Conservation (phyloP, 2,797 vertebrate genomes). For the Peromyscus aztecus region DNA sequence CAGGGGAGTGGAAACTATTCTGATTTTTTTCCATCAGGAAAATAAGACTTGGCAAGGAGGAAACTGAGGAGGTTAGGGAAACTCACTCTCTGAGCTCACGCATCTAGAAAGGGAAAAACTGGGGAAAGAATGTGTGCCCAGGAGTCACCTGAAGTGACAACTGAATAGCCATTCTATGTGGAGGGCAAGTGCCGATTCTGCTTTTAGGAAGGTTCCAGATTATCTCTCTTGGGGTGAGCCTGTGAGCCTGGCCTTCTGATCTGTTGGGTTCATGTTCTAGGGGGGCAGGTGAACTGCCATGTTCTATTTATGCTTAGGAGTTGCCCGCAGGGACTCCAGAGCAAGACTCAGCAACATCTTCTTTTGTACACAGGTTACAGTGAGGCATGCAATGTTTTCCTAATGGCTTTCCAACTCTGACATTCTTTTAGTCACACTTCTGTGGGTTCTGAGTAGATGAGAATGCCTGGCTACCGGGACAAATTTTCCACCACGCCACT, state of each 20-base stretch:
- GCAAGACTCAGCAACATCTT: conserved; percentile 82
- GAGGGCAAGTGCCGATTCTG: not conserved
- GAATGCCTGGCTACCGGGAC: conserved; percentile 85
- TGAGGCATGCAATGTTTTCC: conserved; percentile 86
- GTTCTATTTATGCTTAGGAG: conserved; percentile 82
- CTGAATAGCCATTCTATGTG: not conserved
- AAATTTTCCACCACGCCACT: conserved; percentile 87
- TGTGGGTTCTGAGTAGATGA: conserved; percentile 87
- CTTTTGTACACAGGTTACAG: conserved; percentile 86
- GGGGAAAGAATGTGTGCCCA: not conserved
- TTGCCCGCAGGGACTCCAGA: conserved; percentile 90
- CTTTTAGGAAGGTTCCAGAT: not conserved
- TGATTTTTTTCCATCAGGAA: conserved; percentile 14
- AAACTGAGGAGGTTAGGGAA: not conserved
- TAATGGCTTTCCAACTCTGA: conserved; percentile 89
- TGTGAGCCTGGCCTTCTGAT: not conserved
- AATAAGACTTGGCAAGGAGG: not conserved
- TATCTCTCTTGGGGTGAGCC: not conserved
- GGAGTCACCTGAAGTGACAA: not conserved
- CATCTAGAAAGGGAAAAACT: not conserved
- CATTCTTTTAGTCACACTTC: conserved; percentile 90
- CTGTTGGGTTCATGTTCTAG: not conserved
- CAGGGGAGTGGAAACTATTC: not conserved
- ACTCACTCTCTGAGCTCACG: not conserved
- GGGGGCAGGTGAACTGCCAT: not conserved